A percentile compares a stretch with the other conserved stretches of the same genome.
These are phyloP conservation scores for Dendrocincla fuliginosa DNA, from an alignment of 2,797 vertebrate genomes.

Conservation along the genomic window DNA sequence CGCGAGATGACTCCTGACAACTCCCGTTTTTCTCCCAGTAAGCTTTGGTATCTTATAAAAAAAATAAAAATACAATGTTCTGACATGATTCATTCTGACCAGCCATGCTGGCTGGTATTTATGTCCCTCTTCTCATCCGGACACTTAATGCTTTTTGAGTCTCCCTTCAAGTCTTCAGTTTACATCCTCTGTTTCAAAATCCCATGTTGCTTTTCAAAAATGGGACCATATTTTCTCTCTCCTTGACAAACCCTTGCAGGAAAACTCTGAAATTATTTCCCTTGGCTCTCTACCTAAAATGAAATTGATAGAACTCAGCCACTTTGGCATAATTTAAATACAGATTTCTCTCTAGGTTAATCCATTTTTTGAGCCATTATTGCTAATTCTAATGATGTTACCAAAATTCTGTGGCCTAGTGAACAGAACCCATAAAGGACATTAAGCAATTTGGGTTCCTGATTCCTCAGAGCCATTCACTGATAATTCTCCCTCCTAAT, in stretches of 20 bases:
- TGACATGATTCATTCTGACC: slow-evolving; percentile 20
- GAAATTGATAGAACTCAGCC: neutral
- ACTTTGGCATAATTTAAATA: neutral
- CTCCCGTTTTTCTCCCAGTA: neutral
- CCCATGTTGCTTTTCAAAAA: neutral
- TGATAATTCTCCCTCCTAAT: neutral
- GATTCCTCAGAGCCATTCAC: neutral
- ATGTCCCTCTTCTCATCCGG: neutral
- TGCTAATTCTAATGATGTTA: neutral
- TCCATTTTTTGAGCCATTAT: neutral
- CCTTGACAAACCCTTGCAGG: neutral
- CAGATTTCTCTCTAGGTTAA: neutral
- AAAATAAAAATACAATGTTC: neutral
- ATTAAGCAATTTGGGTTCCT: neutral
- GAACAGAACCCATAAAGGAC: neutral
- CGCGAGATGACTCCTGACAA: slow-evolving; percentile 16
- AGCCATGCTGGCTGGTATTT: neutral
- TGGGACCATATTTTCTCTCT: neutral
- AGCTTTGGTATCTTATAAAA: neutral
- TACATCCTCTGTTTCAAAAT: neutral
- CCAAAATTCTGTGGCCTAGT: neutral
- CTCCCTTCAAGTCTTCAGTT: neutral
- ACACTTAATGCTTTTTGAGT: neutral
- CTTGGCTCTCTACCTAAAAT: neutral
- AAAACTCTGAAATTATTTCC: neutral